phyloP scores from a whole-genome alignment of 1,140 invertebrate species.

The Cephus cinctus region DNA sequence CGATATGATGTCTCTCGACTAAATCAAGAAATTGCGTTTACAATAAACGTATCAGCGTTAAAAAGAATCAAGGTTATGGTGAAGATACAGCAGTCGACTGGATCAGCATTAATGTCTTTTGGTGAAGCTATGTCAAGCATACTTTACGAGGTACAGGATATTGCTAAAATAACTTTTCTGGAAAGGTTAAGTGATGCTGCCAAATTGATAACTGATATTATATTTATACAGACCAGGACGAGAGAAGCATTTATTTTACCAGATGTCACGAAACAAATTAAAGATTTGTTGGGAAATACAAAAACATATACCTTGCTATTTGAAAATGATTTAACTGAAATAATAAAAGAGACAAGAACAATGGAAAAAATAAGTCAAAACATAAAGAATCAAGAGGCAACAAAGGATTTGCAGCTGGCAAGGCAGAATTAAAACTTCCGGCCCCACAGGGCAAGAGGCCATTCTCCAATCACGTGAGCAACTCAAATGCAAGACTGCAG shows the following conservation, averaged over 20 bases:
- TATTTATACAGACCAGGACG: constrained; percentile 9
- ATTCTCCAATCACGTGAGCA: constrained; percentile 2
- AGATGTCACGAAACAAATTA: constrained; percentile 15
- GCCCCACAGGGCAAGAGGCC: neutral
- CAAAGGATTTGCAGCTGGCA: neutral
- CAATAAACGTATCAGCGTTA: constrained; percentile 5
- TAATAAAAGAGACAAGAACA: constrained; percentile 21
- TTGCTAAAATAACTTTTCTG: constrained; percentile 13
- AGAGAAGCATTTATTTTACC: constrained; percentile 20
- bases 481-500: neutral
- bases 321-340: constrained; percentile 17
- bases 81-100: constrained; percentile 7
- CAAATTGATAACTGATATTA: constrained; percentile 14
- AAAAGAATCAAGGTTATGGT: constrained; percentile 11
- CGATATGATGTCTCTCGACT: constrained; percentile 8
- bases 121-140: constrained; percentile 9
- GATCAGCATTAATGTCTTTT: constrained; percentile 10
- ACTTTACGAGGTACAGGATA: constrained; percentile 13
- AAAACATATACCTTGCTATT: constrained; percentile 22
- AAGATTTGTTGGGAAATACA: constrained; percentile 9
- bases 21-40: constrained; percentile 7
- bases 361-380: constrained; percentile 15
- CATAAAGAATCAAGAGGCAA: constrained; percentile 11
- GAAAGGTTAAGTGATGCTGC: constrained; percentile 18
- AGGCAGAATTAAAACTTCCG: constrained; percentile 17